phyloP scores from a whole-genome alignment of 2,113 vertebrate species.

The Spea multiplicata region DNA sequence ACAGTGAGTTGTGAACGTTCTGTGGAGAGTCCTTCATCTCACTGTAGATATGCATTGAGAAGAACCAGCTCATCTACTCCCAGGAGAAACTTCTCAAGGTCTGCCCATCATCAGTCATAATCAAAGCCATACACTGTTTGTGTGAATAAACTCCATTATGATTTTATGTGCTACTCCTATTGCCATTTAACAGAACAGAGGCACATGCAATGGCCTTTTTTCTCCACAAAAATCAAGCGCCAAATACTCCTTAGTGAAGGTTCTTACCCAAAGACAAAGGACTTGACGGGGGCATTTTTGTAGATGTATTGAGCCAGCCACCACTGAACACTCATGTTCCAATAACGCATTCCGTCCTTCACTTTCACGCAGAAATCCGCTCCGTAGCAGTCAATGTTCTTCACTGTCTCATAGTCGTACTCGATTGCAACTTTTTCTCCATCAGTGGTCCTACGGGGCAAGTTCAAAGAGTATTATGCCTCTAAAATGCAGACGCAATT shows the following conservation, averaged over 20 bases:
- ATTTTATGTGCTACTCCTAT: too few species aligned
- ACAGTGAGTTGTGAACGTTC: too few species aligned
- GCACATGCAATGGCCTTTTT: slow-evolving; percentile 8
- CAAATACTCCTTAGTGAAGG: too few species aligned
- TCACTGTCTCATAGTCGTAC: slow-evolving; percentile 86
- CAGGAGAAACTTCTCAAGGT: too few species aligned
- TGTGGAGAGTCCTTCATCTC: too few species aligned
- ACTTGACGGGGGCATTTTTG: slow-evolving; percentile 72
- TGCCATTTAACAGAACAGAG: too few species aligned
- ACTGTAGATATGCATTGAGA: too few species aligned
- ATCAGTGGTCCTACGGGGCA: slow-evolving; percentile 49
- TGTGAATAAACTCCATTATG: too few species aligned
- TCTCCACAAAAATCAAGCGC: neutral
- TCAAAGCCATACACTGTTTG: too few species aligned
- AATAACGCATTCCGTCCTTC: slow-evolving; percentile 86
- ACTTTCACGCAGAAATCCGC: slow-evolving; percentile 87
- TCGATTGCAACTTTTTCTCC: slow-evolving; percentile 51
- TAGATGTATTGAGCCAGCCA: slow-evolving; percentile 89
- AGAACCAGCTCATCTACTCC: too few species aligned
- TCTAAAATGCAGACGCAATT: too few species aligned
- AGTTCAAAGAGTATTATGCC: neutral
- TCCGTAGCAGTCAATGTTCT: slow-evolving; percentile 86
- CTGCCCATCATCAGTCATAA: too few species aligned
- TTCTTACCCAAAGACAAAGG: slow-evolving; percentile 76
- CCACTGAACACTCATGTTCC: slow-evolving; percentile 95